Evolutionary conservation across 2,797 vertebrate genomes (phyloP).

Genomic region (Falco naumanni): DNA sequence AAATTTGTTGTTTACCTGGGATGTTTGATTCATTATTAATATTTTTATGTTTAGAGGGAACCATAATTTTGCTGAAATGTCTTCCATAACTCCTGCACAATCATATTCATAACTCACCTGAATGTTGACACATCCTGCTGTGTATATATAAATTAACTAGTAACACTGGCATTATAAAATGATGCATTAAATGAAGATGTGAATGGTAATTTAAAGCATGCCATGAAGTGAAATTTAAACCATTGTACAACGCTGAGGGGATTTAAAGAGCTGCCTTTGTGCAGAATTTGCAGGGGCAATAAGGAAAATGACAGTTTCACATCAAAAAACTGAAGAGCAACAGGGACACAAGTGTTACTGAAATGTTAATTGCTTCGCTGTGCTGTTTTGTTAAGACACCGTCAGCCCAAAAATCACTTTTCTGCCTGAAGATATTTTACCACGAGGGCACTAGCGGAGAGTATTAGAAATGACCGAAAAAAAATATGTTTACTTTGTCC

Average conservation of each 20-base stretch:
- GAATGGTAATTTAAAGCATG: constrained; percentile 66
- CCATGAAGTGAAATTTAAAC: constrained; percentile 74
- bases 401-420: constrained; percentile 25
- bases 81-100: constrained; percentile 66
- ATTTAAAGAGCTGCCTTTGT: constrained; percentile 48
- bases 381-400: constrained; percentile 17
- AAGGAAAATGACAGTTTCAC: constrained; percentile 67
- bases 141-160: constrained; percentile 72
- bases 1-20: constrained; percentile 69
- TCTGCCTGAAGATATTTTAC: constrained; percentile 20
- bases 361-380: constrained; percentile 59
- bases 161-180: constrained; percentile 74
- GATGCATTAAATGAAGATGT: constrained; percentile 73
- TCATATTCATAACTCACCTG: constrained; percentile 71
- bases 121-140: constrained; percentile 68
- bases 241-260: constrained; percentile 28
- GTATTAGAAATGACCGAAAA: neutral
- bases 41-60: constrained; percentile 69
- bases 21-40: constrained; percentile 72
- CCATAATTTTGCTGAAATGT: constrained; percentile 66
- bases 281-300: constrained; percentile 43
- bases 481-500: constrained; percentile 44
- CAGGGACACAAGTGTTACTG: constrained; percentile 24
- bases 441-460: neutral
- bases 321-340: constrained; percentile 37